These are phyloP conservation scores for Nasonia giraulti DNA, from an alignment of 1,140 invertebrate genomes.

Conservation along the genomic window DNA sequence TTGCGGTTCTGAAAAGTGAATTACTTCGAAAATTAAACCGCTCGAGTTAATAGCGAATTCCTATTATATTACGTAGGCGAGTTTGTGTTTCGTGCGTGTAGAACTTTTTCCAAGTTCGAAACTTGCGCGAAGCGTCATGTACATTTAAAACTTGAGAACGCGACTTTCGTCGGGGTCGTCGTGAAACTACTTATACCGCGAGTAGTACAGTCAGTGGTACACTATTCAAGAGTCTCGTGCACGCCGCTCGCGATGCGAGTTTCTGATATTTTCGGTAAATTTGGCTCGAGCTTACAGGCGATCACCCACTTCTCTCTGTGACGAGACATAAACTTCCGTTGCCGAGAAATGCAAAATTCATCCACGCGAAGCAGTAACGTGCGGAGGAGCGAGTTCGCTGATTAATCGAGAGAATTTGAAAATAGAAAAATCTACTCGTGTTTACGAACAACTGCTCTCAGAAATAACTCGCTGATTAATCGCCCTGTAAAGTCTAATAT, in stretches of 20 bases:
- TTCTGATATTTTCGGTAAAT: neutral
- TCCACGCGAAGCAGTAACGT: too few species aligned
- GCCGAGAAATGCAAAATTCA: neutral
- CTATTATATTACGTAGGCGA: too few species aligned
- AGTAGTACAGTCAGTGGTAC: too few species aligned
- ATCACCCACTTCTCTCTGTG: neutral
- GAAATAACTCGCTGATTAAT: too few species aligned
- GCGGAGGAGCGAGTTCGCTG: neutral
- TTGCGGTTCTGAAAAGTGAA: neutral
- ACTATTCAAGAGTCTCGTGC: neutral
- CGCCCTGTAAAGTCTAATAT: too few species aligned
- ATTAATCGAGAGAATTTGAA: neutral
- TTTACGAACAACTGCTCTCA: too few species aligned
- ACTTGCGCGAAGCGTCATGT: too few species aligned
- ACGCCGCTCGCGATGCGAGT: neutral
- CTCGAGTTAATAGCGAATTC: too few species aligned
- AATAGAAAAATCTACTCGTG: neutral
- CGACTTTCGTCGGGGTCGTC: neutral
- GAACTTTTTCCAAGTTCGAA: too few species aligned
- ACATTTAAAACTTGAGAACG: neutral
- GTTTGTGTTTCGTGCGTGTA: too few species aligned
- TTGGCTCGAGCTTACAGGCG: neutral
- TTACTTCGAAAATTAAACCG: neutral
- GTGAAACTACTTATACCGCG: too few species aligned
- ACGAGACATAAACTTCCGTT: neutral